phyloP scores from a whole-genome alignment of 1,140 invertebrate genomes.

The Leptoteleia sp. region DNA sequence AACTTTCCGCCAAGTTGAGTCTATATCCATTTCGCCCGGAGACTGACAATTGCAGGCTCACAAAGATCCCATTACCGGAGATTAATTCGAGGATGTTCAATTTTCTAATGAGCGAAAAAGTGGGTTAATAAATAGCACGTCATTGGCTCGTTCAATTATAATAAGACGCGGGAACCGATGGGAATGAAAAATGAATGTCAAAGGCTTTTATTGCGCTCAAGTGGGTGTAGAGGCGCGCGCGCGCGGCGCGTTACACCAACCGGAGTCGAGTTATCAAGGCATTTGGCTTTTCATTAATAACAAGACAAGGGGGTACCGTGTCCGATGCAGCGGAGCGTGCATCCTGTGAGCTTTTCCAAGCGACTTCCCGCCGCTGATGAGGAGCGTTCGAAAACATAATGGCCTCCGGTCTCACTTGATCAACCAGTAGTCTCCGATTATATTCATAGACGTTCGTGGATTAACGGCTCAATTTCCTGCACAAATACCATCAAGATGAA shows the following conservation, averaged over 20 bases:
- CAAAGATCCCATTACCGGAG: no score
- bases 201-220: conserved; percentile 25
- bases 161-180: conserved; percentile 12
- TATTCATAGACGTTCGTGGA: no score
- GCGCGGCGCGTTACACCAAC: conserved; percentile 31
- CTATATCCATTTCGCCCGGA: no score
- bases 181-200: conserved; percentile 27
- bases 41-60: no score
- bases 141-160: conserved; percentile 14
- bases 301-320: conserved; percentile 60
- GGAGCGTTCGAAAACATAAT: no score
- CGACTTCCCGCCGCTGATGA: no score
- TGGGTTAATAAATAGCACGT: conserved; percentile 22
- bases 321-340: not conserved
- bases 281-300: conserved; percentile 61
- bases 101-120: conserved; percentile 2
- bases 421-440: no score
- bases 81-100: not conserved
- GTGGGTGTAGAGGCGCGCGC: conserved; percentile 4
- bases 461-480: no score
- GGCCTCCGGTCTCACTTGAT: no score
- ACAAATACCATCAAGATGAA: no score
- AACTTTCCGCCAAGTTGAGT: no score
- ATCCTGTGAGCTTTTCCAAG: no score
- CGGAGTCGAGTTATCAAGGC: conserved; percentile 29